A percentile compares a stretch with the other conserved stretches of the same genome.
Conservation (phyloP, 2,797 vertebrate species). For the Macropus fuliginosus region DNA sequence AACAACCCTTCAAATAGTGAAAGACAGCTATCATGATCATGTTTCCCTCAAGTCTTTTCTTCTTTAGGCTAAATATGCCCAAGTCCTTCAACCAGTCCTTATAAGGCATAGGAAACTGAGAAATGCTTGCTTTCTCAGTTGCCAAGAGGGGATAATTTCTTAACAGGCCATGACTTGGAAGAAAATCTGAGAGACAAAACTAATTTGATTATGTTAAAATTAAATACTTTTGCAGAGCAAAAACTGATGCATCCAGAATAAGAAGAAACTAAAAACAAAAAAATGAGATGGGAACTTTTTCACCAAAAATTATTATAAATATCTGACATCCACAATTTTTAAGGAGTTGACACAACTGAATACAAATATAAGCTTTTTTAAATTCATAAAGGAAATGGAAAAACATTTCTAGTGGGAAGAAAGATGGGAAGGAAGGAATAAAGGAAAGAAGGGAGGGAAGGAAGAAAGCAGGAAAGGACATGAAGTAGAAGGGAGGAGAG, state of each 20-base stretch:
- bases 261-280: background rate
- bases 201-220: constrained; percentile 1
- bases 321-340: background rate
- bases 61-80: background rate
- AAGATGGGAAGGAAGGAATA: background rate
- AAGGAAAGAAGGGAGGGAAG: background rate
- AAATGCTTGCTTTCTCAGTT: background rate
- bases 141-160: background rate
- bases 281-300: background rate
- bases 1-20: background rate
- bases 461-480: background rate
- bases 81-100: background rate
- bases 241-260: background rate
- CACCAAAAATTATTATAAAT: background rate
- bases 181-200: background rate
- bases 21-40: background rate
- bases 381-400: background rate
- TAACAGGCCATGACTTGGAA: background rate
- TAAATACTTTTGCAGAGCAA: background rate
- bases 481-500: background rate
- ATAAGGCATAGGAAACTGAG: background rate
- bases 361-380: background rate
- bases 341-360: background rate
- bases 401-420: background rate
- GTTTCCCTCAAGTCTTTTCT: background rate